phyloP scores from a whole-genome alignment of 1,140 invertebrate species.

The Drosophila pandora region DNA sequence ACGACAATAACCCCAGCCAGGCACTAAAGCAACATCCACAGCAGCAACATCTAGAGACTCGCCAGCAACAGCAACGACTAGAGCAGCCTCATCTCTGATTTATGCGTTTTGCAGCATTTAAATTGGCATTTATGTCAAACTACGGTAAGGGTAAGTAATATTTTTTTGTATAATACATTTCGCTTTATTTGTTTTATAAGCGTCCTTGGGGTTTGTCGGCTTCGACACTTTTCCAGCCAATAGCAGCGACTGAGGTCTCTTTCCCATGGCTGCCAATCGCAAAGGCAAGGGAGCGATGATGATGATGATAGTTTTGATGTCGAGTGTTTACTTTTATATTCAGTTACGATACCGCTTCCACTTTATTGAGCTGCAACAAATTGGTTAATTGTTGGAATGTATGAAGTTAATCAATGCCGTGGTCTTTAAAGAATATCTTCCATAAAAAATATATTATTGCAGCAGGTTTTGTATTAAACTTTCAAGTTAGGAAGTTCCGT shows the following conservation, averaged over 20 bases:
- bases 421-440: background rate
- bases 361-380: slow-evolving; percentile 57
- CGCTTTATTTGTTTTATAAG: slow-evolving; percentile 75
- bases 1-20: slow-evolving; percentile 43
- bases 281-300: slow-evolving; percentile 15
- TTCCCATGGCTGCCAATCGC: slow-evolving; percentile 64
- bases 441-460: background rate
- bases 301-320: slow-evolving; percentile 31
- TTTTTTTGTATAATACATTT: slow-evolving; percentile 72
- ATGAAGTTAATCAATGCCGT: slow-evolving; percentile 2
- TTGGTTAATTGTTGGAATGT: slow-evolving; percentile 54
- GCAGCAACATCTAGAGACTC: slow-evolving; percentile 18
- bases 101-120: slow-evolving; percentile 81
- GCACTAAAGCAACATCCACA: slow-evolving; percentile 6
- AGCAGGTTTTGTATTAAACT: background rate
- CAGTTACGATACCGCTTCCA: slow-evolving; percentile 23
- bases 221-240: slow-evolving; percentile 69
- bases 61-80: slow-evolving; percentile 2
- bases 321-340: slow-evolving; percentile 20
- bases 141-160: slow-evolving; percentile 77
- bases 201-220: slow-evolving; percentile 66
- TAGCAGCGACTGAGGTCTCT: slow-evolving; percentile 17
- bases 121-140: slow-evolving; percentile 81
- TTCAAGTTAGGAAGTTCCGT: background rate
- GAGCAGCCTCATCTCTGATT: slow-evolving; percentile 58